Conservation (phyloP, 2,797 vertebrate genomes). For the Semotilus atromaculatus region DNA sequence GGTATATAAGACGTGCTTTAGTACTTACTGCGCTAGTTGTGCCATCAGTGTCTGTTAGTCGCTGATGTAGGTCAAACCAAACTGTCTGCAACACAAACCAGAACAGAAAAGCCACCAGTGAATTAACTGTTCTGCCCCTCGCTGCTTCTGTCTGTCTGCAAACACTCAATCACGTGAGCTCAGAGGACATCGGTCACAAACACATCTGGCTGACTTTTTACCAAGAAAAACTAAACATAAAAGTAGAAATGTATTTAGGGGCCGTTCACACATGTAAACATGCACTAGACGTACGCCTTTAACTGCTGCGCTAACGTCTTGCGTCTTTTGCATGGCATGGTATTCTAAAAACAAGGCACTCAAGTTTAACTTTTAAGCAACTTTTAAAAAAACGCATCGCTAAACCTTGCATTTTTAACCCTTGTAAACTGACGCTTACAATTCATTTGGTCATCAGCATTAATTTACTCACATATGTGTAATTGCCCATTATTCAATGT, state of each 20-base stretch:
- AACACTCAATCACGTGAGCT: slow-evolving; percentile 19
- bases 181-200: not conserved
- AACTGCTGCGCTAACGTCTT: no score
- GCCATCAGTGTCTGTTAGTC: slow-evolving; percentile 91
- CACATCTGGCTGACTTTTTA: not conserved
- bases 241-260: not conserved
- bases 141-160: slow-evolving; percentile 8
- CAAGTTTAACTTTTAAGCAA: not conserved
- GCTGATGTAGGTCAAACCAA: slow-evolving; percentile 96
- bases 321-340: not conserved
- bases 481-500: not conserved
- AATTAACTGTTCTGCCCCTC: slow-evolving; percentile 62
- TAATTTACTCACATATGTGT: not conserved
- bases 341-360: not conserved
- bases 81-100: slow-evolving; percentile 87
- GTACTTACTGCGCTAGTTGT: slow-evolving; percentile 87
- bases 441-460: not conserved
- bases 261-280: no score
- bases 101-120: slow-evolving; percentile 73
- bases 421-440: not conserved
- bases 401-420: no score
- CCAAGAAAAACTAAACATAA: not conserved
- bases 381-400: no score
- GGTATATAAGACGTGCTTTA: slow-evolving; percentile 35
- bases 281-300: not conserved